Base-by-base conservation (phyloP, 2,888 invertebrate genomes). In the Philereme transversata region DNA sequence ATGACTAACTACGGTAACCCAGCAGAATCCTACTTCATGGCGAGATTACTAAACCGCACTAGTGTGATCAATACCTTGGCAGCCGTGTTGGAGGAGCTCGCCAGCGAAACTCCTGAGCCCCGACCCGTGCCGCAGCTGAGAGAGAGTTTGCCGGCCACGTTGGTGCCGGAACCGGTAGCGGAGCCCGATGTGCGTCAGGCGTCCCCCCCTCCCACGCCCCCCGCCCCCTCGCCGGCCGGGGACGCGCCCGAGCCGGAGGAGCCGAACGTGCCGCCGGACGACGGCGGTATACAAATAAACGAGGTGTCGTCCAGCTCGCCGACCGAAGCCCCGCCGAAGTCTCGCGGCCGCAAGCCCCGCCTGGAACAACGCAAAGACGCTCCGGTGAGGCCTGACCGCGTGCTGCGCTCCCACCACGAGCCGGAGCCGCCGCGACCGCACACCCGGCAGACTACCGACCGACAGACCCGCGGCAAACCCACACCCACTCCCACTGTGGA, bases 281-380 rank as follows among this genome's bases (percentile, higher is more conserved):
- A 86, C 64, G 92, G 90, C 67, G 84, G 90, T 41, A 94, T 95
- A 47, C 95, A 95, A 83, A 95, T 95, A 67, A 93, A 95, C 79
- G 95, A 95, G 80, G 94, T 95, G 11, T 95, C 95, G 1, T 95
- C 95, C 0, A 94, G 94, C 71, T 94, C 94, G 47, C 91, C 93
- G 6, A 90, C 90, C n/a, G 89, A 91, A 46, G 84, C 75, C 0
- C 86, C 90, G 47, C 77, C 82, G 6, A 73, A 82, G 4, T 63
- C 79, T 4, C 85, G 88, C 53, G 86, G 82, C 0, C 79, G 89
- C 0, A 78, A 82, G 0, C 71, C 77, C 4, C 78, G 81, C 9
- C 58, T 68, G 2, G 85, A 85, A 22, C 56, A 62, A 2, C 73
- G 75, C 5, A 78, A 77, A 5, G 82, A 81, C 5, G 64, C 70